These are phyloP conservation scores for Dipodomys spectabilis DNA, from an alignment of 2,113 vertebrate species.

Conservation along the genomic window DNA sequence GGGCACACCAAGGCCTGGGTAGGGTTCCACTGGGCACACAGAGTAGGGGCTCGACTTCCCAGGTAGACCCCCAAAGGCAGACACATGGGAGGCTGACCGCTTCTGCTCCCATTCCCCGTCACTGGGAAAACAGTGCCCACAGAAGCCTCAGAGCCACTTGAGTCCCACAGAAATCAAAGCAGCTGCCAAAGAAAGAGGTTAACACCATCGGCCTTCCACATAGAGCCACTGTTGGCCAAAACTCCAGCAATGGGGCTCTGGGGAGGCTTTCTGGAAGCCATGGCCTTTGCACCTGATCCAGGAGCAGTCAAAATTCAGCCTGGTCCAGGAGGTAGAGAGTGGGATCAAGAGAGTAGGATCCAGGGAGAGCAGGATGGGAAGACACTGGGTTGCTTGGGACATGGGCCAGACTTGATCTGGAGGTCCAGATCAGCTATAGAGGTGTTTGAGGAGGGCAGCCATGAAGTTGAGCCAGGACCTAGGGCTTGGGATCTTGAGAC, in stretches of 20 bases:
- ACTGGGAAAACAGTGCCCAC: not conserved
- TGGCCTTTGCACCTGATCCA: not conserved
- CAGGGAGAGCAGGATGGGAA: not conserved
- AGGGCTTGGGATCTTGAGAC: not conserved
- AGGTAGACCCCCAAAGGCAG: not conserved
- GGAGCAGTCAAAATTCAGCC: not conserved
- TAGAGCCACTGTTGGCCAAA: not conserved
- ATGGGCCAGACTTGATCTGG: not conserved
- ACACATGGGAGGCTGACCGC: not conserved
- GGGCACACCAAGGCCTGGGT: too few species aligned
- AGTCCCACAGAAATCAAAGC: not conserved
- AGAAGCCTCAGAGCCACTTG: not conserved
- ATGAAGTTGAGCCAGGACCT: accelerated
- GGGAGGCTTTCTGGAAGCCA: not conserved
- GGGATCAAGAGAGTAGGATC: not conserved
- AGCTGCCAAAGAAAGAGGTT: not conserved
- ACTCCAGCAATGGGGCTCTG: not conserved
- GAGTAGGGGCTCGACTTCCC: too few species aligned
- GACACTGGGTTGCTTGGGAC: not conserved
- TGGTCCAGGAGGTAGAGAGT: not conserved
- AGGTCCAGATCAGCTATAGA: not conserved
- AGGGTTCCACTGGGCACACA: not conserved
- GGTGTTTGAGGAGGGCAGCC: not conserved
- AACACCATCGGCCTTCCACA: accelerated
- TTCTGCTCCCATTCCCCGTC: not conserved